A percentile compares a stretch with the other conserved stretches of the same genome.
These are phyloP conservation scores for Luperina nickerlii DNA, from an alignment of 2,888 invertebrate genomes.

Conservation along the genomic window DNA sequence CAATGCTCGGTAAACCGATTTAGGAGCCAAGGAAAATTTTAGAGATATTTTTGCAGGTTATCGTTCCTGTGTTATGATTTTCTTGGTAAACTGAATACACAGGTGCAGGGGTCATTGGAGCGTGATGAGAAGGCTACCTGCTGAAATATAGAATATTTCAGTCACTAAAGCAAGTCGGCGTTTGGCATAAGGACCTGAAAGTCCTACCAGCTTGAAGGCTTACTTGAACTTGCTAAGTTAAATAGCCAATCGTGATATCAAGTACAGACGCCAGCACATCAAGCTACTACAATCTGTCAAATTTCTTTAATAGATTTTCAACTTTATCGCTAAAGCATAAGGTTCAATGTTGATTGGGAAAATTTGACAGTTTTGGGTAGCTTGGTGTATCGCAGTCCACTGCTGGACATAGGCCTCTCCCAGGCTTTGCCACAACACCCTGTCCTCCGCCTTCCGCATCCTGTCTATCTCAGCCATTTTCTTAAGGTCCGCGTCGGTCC, in stretches of 20 bases:
- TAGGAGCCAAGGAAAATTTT: slow-evolving; percentile 50
- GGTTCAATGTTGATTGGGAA: too few species aligned
- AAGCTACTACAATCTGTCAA: too few species aligned
- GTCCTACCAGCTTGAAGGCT: not conserved
- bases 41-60: slow-evolving; percentile 42
- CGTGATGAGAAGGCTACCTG: not conserved
- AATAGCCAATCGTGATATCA: not conserved
- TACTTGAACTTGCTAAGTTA: not conserved
- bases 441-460: too few species aligned
- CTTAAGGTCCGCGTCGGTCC: too few species aligned
- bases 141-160: not conserved
- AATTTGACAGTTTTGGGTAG: too few species aligned
- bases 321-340: too few species aligned
- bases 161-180: not conserved
- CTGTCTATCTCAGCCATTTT: too few species aligned
- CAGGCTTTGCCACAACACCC: too few species aligned
- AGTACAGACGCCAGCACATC: too few species aligned
- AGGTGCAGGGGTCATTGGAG: slow-evolving; percentile 17
- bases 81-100: slow-evolving; percentile 24
- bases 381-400: not conserved
- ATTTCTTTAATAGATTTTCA: too few species aligned
- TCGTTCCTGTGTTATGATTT: slow-evolving; percentile 26
- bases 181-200: not conserved
- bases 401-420: not conserved
- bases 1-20: slow-evolving; percentile 45